Base-by-base conservation (phyloP, 2,888 invertebrate species). In the Watsonalla binaria region DNA sequence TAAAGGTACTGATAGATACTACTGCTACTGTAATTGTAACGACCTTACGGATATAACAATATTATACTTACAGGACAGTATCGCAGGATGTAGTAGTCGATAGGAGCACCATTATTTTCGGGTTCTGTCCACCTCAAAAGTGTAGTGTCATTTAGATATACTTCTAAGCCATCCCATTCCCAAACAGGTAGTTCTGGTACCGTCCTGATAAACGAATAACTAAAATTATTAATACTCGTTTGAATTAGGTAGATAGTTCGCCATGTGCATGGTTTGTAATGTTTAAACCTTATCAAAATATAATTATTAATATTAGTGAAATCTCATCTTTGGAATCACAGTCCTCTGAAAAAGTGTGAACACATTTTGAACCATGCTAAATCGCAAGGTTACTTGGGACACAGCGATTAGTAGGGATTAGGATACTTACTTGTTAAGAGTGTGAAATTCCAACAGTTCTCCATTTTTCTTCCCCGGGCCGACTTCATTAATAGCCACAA, bases 401-500 rank as follows among this genome's bases (percentile, higher is more conserved):
- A 24, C 24, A 2, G 24, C 4, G 4, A 24, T 24, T 2, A 24
- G 6, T 14, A 14, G 6, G 14, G 0, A 52, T 46, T 33, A 46
- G n/a, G 35, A 9, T 51, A 74, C 84, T 82, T 74, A 90, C 90
- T 81, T 86, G 51, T 83, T 80, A 39, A 78, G 70, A 0, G 90
- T 90, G 6, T 54, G 58, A 62, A 89, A 86, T 13, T 59, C 52
- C 6, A 74, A 46, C 14, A 53, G 57, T 0, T 77, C 68, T 42
- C 42, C 42, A 42, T 75, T 78, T 81, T 82, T 88, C 2, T 59
- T 56, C 0, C 90, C 85, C 6, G 63, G 56, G 0, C 89, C 88
- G 5, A 86, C 86, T 47, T 70, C 72, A 51, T 89, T 90, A 8
- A 82, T 66, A 0, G 88, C 86, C 8, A 86, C 84, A 54, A 90